A percentile compares a stretch with the other conserved stretches of the same genome.
Evolutionary conservation across 2,888 invertebrate species (phyloP).

Genomic region (Callyntrura sp.): DNA sequence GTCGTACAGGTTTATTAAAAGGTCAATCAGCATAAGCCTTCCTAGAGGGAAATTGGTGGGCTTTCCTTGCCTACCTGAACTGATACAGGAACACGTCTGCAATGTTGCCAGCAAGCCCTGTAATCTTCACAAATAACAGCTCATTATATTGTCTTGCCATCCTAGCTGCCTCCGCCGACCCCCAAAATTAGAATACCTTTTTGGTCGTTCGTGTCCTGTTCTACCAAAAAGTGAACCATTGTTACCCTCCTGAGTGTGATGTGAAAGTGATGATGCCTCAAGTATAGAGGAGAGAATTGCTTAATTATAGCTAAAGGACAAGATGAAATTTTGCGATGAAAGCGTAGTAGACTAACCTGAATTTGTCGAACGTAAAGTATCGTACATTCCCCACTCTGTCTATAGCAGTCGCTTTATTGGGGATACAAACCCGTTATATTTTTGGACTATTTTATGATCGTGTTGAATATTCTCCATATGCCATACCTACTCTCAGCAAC

Average conservation of each 20-base stretch:
- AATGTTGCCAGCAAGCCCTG: background rate
- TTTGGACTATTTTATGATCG: too few relatives aligned
- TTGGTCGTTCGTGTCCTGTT: background rate
- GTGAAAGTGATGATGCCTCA: constrained; percentile 16
- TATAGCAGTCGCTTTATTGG: background rate
- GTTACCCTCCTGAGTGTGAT: constrained; percentile 2
- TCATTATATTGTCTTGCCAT: background rate
- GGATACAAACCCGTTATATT: background rate
- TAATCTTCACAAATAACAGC: too few relatives aligned
- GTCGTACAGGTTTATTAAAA: too few relatives aligned
- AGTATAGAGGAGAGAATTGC: constrained; percentile 47
- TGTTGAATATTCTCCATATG: background rate
- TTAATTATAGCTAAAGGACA: constrained; percentile 53
- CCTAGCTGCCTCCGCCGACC: background rate
- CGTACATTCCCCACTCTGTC: background rate
- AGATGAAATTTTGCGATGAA: constrained; percentile 24
- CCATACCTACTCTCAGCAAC: too few relatives aligned
- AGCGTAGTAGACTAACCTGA: constrained; percentile 9
- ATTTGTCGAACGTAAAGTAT: constrained; percentile 60
- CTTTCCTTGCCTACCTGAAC: background rate
- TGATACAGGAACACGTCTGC: background rate
- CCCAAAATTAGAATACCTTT: background rate
- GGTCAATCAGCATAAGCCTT: too few relatives aligned
- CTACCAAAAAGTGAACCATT: background rate
- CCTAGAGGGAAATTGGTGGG: background rate